Conservation (phyloP, 2,888 invertebrate genomes). For the Scrobipalpa costella region DNA sequence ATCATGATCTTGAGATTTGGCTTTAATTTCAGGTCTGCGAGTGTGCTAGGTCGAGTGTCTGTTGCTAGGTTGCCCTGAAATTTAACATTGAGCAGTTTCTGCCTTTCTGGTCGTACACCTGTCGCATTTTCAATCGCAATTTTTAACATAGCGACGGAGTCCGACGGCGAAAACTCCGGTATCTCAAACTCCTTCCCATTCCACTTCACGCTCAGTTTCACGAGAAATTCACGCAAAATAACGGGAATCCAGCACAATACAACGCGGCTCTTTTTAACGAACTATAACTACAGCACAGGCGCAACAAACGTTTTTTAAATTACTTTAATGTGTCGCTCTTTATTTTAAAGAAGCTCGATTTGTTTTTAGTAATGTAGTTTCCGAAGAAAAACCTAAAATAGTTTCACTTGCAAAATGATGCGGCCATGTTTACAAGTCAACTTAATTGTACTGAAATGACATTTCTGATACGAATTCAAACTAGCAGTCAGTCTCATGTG, state of each 20-base stretch:
- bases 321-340: background rate
- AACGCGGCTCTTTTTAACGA: background rate
- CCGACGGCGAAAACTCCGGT: slow-evolving; percentile 86
- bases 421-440: slow-evolving; percentile 22
- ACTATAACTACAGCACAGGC: background rate
- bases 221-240: slow-evolving; percentile 38
- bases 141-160: slow-evolving; percentile 92
- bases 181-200: slow-evolving; percentile 94
- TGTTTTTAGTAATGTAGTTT: background rate
- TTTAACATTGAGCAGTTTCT: slow-evolving; percentile 96
- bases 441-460: too few relatives aligned
- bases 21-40: slow-evolving; percentile 90
- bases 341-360: background rate
- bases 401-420: background rate
- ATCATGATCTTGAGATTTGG: slow-evolving; percentile 96
- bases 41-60: slow-evolving; percentile 87
- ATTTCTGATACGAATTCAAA: too few relatives aligned
- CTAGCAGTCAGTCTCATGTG: too few relatives aligned
- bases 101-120: slow-evolving; percentile 93
- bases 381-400: background rate
- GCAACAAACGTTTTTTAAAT: background rate
- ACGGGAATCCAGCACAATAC: slow-evolving; percentile 30
- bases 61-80: slow-evolving; percentile 92
- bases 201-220: slow-evolving; percentile 91
- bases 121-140: slow-evolving; percentile 92